These are phyloP conservation scores for Drosophila prostipennis DNA, from an alignment of 2,888 invertebrate genomes.

Conservation along the genomic window DNA sequence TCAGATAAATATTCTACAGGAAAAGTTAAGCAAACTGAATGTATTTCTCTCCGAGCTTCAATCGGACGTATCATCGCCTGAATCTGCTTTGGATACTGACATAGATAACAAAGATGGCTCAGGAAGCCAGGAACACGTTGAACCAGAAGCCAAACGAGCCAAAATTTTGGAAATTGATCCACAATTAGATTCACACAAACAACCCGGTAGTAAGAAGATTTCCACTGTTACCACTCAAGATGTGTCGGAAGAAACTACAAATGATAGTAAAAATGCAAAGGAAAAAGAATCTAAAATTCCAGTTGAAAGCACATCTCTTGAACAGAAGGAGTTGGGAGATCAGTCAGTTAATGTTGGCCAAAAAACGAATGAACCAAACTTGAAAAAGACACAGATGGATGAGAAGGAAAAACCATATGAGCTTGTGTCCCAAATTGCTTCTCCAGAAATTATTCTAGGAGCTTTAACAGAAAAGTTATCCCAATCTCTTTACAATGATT, in stretches of 20 bases:
- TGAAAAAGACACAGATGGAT: not conserved
- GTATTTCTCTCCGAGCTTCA: conserved; percentile 14
- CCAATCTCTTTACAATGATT: not conserved
- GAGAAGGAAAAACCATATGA: not conserved
- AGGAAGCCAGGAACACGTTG: conserved; percentile 5
- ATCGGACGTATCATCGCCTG: conserved; percentile 10
- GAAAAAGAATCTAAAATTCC: conserved; percentile 1
- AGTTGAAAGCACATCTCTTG: not conserved
- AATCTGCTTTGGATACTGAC: conserved; percentile 24
- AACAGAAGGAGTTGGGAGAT: not conserved
- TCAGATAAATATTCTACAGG: conserved; percentile 69
- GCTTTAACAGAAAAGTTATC: conserved; percentile 32
- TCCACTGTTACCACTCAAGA: not conserved
- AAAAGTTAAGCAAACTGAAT: conserved; percentile 54
- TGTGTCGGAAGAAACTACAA: not conserved
- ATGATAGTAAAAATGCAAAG: not conserved
- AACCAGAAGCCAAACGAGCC: conserved; percentile 17
- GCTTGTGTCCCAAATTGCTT: not conserved
- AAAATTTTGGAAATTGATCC: conserved; percentile 5
- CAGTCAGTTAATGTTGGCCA: not conserved
- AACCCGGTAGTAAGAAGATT: not conserved
- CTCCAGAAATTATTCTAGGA: conserved; percentile 11
- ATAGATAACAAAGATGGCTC: conserved; percentile 3
- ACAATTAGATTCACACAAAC: not conserved
- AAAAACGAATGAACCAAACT: not conserved